phyloP scores from a whole-genome alignment of 2,797 vertebrate species.

The Argentina silus region DNA sequence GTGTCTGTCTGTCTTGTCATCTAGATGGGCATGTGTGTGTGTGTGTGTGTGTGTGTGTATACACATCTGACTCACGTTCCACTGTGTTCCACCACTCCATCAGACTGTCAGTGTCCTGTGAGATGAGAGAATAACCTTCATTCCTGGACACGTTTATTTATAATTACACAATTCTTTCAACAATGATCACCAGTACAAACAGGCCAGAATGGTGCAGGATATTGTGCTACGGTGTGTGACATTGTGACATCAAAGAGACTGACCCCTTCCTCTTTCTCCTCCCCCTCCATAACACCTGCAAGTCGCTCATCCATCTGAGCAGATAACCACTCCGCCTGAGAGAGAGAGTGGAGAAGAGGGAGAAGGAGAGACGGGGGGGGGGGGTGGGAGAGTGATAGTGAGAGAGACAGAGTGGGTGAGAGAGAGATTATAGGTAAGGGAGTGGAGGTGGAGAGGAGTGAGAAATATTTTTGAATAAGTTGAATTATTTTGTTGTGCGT shows the following conservation, averaged over 20 bases:
- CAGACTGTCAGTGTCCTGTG: constrained; percentile 81
- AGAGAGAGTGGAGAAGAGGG: neutral
- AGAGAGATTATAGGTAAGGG: neutral
- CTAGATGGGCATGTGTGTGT: neutral
- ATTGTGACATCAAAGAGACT: constrained; percentile 15
- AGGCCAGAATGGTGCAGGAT: neutral
- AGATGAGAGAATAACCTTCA: constrained; percentile 1
- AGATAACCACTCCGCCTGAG: constrained; percentile 75
- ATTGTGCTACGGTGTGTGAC: neutral
- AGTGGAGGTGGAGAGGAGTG: neutral
- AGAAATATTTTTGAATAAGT: neutral
- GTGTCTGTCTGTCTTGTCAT: too few species aligned
- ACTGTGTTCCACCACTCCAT: constrained; percentile 83
- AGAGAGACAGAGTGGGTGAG: too few species aligned
- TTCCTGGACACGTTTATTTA: neutral
- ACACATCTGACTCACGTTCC: constrained; percentile 68
- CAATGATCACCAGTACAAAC: neutral
- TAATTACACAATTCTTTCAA: neutral
- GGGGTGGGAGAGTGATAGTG: too few species aligned
- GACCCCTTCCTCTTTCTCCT: constrained; percentile 54
- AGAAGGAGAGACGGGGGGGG: too few species aligned
- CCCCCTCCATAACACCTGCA: constrained; percentile 40
- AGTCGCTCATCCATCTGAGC: constrained; percentile 67
- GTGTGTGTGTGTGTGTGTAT: constrained; percentile 1
- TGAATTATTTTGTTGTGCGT: neutral